phyloP scores from a whole-genome alignment of 2,888 invertebrate genomes.

The Caenorhabditis panamensis region DNA sequence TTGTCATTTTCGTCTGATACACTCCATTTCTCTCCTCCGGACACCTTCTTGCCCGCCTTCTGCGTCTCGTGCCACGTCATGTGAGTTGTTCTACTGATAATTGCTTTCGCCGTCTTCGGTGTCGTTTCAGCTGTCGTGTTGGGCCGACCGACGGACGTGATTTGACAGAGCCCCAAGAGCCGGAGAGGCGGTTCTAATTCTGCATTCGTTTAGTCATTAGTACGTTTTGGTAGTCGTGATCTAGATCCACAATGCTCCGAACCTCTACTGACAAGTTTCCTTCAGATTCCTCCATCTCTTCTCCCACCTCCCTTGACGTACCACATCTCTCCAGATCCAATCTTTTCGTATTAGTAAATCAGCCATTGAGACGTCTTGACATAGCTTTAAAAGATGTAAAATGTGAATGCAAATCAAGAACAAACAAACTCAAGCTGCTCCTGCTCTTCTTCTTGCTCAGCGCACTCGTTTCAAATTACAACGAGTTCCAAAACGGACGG shows the following conservation, averaged over 20 bases:
- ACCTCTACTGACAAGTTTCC: no score
- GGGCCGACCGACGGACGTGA: not conserved
- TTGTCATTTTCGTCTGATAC: slow-evolving; percentile 59
- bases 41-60: not conserved
- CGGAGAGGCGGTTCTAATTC: not conserved
- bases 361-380: slow-evolving; percentile 13
- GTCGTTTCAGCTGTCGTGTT: not conserved
- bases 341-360: slow-evolving; percentile 20
- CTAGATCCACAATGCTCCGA: no score
- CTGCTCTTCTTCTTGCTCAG: no score
- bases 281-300: no score
- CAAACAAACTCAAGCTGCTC: slow-evolving; percentile 11
- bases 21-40: slow-evolving; percentile 21
- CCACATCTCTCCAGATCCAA: slow-evolving; percentile 6
- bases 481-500: slow-evolving; percentile 1
- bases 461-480: slow-evolving; percentile 6
- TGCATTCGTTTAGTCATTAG: not conserved
- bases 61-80: slow-evolving; percentile 5
- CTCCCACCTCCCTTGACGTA: not conserved
- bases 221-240: not conserved
- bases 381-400: slow-evolving; percentile 21
- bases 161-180: not conserved
- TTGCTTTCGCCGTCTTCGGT: slow-evolving; percentile 7
- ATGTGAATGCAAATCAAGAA: slow-evolving; percentile 38
- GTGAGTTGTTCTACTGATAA: not conserved